phyloP scores from a whole-genome alignment of 1,140 invertebrate genomes.

The Leptinotarsa lineolata region DNA sequence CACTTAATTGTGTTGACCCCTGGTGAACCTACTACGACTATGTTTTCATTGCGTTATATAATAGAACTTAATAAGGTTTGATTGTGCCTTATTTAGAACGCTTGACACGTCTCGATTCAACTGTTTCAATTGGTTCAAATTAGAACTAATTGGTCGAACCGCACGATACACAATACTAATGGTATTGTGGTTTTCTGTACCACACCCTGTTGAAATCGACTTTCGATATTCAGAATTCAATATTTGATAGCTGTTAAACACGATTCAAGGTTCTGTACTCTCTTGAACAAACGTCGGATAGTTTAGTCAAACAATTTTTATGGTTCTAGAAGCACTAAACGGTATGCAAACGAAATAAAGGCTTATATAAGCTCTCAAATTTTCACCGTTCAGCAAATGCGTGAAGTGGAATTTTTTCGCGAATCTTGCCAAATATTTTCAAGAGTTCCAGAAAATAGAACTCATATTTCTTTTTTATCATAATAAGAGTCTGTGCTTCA shows the following conservation, averaged over 20 bases:
- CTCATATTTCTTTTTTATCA: too few relatives aligned
- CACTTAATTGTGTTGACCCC: not conserved
- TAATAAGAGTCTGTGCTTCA: too few relatives aligned
- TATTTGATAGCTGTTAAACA: too few relatives aligned
- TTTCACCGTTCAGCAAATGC: too few relatives aligned
- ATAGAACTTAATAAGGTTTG: constrained; percentile 20
- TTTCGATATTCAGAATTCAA: too few relatives aligned
- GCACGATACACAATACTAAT: not conserved
- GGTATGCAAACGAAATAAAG: too few relatives aligned
- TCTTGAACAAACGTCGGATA: not conserved
- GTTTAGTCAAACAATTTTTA: not conserved
- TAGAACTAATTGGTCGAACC: not conserved
- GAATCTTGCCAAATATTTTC: too few relatives aligned
- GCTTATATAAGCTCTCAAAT: too few relatives aligned
- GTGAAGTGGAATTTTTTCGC: too few relatives aligned
- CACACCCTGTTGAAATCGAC: not conserved
- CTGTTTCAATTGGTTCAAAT: constrained; percentile 14
- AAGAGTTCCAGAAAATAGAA: too few relatives aligned
- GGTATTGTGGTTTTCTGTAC: not conserved
- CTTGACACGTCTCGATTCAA: constrained; percentile 13
- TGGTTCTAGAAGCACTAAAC: not conserved
- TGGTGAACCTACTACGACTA: constrained; percentile 2
- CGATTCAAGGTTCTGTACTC: too few relatives aligned
- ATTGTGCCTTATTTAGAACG: constrained; percentile 7
- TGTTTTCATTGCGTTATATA: constrained; percentile 15